A percentile compares a stretch with the other conserved stretches of the same genome.
These are phyloP conservation scores for Carassius carassius DNA, from an alignment of 2,113 vertebrate species.

Conservation along the genomic window DNA sequence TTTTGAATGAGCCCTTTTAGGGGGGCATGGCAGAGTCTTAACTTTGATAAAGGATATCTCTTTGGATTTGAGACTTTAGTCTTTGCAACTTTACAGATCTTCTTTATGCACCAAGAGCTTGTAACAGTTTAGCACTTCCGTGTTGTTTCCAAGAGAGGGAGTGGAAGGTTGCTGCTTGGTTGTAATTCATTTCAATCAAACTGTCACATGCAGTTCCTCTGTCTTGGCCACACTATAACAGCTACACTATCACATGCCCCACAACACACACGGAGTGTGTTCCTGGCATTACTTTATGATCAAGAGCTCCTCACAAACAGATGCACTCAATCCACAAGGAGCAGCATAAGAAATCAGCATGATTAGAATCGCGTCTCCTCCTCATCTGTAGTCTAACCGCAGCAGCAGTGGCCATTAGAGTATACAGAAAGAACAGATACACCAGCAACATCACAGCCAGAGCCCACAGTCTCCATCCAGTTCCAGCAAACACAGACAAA, in stretches of 20 bases:
- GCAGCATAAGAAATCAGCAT: conserved; percentile 7
- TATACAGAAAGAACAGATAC: neutral
- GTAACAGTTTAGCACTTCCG: too few species aligned
- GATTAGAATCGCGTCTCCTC: neutral
- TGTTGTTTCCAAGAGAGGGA: too few species aligned
- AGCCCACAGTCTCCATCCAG: neutral
- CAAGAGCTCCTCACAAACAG: neutral
- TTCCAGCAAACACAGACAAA: conserved; percentile 25
- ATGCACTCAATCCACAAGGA: conserved; percentile 4
- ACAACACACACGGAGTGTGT: conserved; percentile 9
- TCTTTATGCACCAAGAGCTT: too few species aligned
- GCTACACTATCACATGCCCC: neutral
- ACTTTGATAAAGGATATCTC: too few species aligned
- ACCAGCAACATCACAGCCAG: neutral
- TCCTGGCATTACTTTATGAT: neutral
- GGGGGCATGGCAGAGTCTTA: too few species aligned
- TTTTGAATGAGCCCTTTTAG: too few species aligned
- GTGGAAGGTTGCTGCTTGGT: too few species aligned
- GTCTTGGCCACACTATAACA: neutral
- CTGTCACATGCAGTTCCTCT: neutral
- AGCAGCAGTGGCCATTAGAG: conserved; percentile 16
- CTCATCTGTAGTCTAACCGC: conserved; percentile 29
- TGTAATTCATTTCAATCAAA: conserved; percentile 3
- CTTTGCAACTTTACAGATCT: too few species aligned
- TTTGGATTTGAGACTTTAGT: too few species aligned